Base-by-base conservation (phyloP, 1,140 invertebrate genomes). In the Drosophila pallidifrons region DNA sequence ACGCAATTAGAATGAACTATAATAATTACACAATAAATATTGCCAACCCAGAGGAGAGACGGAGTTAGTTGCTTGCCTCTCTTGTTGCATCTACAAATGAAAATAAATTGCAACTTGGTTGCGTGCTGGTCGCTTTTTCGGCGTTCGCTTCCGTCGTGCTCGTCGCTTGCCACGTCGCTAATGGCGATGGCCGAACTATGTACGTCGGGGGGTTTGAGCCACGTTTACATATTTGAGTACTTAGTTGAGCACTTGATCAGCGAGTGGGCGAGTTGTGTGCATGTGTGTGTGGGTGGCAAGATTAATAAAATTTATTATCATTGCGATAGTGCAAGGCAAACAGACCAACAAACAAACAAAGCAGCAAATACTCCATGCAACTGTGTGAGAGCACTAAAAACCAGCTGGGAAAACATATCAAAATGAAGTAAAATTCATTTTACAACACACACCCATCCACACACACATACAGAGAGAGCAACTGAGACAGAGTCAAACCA, bases 341-440 rank as follows among this genome's bases (percentile, higher is more conserved):
- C 68, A 72, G 65, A 72, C 60, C 65, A 55, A 59, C 72, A 66
- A 78, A 83, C 77, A 83, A 77, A 82, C 81, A 71, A 68, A 75
- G 70, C 66, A 51, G 54, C 85, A 75, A 66, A 74, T 55, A 45
- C 45, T 32, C 47, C 51, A 20, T 52, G 67, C 82, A 77, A 88
- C 79, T 87, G 79, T 88, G 77, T 28, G 35, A 16, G 54, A 28
- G 72, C 59, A 73, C 65, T 77, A 67, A 74, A 38, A 85, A 72
- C 74, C 81, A 89, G 71, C 70, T 57, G 83, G 83, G 81, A 85
- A 80, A 89, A 89, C 85, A 85, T 89, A 89, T 89, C 85, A 89
- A 89, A 89, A 89, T 89, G 85, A 89, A 89, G 85, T 89, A 85
- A 89, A 89, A 89, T 89, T 88, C 81, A 89, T 89, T 89, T 89